Percentiles rank a stretch among this genome's conserved stretches.
These are phyloP conservation scores for Stylophora pistillata DNA, from an alignment of 64 coral and sea anemone species.

Conservation along the genomic window DNA sequence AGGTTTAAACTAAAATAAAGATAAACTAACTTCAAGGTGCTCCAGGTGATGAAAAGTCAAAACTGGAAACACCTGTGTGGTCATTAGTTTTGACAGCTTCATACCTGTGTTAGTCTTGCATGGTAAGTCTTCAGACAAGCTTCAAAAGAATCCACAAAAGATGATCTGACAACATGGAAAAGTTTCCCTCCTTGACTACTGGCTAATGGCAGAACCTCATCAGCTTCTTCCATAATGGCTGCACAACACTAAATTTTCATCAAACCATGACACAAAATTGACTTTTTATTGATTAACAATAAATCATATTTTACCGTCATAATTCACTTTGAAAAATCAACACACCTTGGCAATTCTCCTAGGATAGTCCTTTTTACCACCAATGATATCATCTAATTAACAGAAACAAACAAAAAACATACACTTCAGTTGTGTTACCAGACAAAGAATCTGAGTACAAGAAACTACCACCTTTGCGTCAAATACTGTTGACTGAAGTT, in stretches of 20 bases:
- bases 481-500: neutral
- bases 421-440: too few species aligned
- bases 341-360: slow-evolving; percentile 86
- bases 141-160: slow-evolving; percentile 87
- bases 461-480: too few species aligned
- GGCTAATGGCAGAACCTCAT: slow-evolving; percentile 79
- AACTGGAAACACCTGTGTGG: too few species aligned
- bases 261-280: neutral
- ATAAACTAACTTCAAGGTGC: too few species aligned
- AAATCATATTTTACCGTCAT: neutral
- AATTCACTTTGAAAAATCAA: neutral
- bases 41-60: too few species aligned
- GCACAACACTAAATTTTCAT: slow-evolving; percentile 67
- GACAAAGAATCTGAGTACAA: too few species aligned
- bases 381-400: slow-evolving; percentile 69
- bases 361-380: slow-evolving; percentile 84
- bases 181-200: slow-evolving; percentile 70
- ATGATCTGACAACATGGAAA: slow-evolving; percentile 88
- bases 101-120: slow-evolving; percentile 79
- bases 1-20: too few species aligned
- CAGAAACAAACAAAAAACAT: neutral
- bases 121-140: slow-evolving; percentile 70
- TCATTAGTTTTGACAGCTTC: neutral
- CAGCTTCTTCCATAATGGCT: slow-evolving; percentile 58
- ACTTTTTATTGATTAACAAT: too few species aligned